Evolutionary conservation across 2,113 vertebrate species (phyloP), one percentile per base, ranked within the genome.

Genomic region (Centropus unirufus): DNA sequence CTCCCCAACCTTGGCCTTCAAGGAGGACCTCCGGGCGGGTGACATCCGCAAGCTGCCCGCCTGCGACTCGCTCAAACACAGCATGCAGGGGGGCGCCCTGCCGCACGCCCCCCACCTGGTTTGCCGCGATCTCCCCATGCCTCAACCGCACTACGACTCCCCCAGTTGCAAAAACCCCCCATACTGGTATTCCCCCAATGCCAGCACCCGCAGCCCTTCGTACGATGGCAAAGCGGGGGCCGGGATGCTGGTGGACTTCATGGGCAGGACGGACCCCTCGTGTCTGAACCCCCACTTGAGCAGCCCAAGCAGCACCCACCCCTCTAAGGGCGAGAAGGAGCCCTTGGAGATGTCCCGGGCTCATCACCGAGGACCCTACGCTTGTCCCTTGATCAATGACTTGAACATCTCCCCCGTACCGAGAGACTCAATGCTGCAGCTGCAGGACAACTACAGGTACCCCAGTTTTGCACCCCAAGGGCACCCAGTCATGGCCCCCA

Each of bases 151-250:
- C 98, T 99, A 99, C 22, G 99, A 99, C 95, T 99, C 99, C 79
- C 99, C 99, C 94, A 99, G 98, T 81, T 99, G 99, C 98, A 99
- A 99, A 98, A 98, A 98, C 88, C 99, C 99, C 52, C 98, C 99
- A 17, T 99, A 99, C 74, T 99, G 99, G 99, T 99, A 99, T 76
- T 99, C 98, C 46, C 99, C 99, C 83, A 98, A 98, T 19, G 98
- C 98, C 73, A 97, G 98, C 88, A 98, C 98, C 81, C 97, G 98
- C 51, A 99, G 98, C 96, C 98, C 98, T 2, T 98, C 98, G 30
- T 98, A 98, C 26, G 99, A 99, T 21, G 98, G 99, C 96, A 98
- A 98, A 92, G 91, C 92, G 7, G 97, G 98, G 58, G 78, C 97
- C 0, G 96, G 98, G 14, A 97, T 98, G 96, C 95, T 98, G 59